Conservation (phyloP, 2,888 invertebrate species). For the Macropis europaea region DNA sequence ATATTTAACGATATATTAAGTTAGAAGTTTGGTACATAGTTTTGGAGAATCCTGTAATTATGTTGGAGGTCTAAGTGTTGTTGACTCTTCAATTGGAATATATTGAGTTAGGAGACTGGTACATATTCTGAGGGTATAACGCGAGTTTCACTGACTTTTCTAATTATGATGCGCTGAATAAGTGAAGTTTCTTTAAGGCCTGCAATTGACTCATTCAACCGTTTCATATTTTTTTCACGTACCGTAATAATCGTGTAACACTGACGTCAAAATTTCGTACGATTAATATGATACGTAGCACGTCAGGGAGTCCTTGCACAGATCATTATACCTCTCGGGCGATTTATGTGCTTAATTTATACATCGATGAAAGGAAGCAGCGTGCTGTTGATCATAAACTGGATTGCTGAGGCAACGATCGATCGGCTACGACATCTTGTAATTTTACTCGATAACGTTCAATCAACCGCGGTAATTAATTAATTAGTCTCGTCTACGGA, state of each 20-base stretch:
- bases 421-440: neutral
- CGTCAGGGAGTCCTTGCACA: slow-evolving; percentile 2
- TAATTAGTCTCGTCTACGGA: neutral
- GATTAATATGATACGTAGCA: neutral
- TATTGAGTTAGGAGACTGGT: slow-evolving; percentile 30
- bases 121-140: too few relatives aligned
- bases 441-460: neutral
- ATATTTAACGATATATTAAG: too few relatives aligned
- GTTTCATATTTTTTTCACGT: neutral
- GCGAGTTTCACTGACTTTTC: too few relatives aligned
- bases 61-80: too few relatives aligned
- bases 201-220: neutral
- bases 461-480: too few relatives aligned
- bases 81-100: slow-evolving; percentile 32
- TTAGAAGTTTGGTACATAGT: too few relatives aligned
- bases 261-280: slow-evolving; percentile 15
- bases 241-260: slow-evolving; percentile 13
- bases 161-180: slow-evolving; percentile 39
- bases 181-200: neutral
- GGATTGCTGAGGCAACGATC: neutral
- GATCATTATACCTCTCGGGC: neutral
- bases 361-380: neutral
- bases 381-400: neutral
- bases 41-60: too few relatives aligned
- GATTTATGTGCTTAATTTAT: slow-evolving; percentile 5